Evolutionary conservation across 2,797 vertebrate species (phyloP).

Genomic region (Steatocranus sp.): DNA sequence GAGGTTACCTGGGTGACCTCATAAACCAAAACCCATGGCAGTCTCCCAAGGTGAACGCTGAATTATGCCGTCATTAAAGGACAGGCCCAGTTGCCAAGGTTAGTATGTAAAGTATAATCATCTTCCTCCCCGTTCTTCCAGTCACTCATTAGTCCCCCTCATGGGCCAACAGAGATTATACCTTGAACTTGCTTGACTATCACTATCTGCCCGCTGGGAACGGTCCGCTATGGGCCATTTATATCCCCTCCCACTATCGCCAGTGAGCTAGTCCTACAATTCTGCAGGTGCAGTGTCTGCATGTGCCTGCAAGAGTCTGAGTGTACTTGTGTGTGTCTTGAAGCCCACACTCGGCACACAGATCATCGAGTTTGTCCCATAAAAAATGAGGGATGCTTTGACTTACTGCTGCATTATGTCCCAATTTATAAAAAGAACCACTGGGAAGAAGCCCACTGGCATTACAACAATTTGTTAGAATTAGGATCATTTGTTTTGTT

Average conservation of each 20-base stretch:
- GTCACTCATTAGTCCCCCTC: slow-evolving; percentile 78
- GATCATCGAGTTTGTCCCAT: slow-evolving; percentile 68
- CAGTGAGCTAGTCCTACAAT: slow-evolving; percentile 33
- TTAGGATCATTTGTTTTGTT: slow-evolving; percentile 64
- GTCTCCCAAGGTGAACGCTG: slow-evolving; percentile 83
- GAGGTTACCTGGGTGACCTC: slow-evolving; percentile 81
- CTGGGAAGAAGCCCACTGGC: slow-evolving; percentile 52
- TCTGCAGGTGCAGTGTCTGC: slow-evolving; percentile 55
- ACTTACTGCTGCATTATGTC: slow-evolving; percentile 65
- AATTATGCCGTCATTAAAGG: slow-evolving; percentile 87
- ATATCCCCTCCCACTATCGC: slow-evolving; percentile 62
- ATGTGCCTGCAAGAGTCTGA: slow-evolving; percentile 16
- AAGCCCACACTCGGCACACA: slow-evolving; percentile 40
- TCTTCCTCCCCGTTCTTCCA: slow-evolving; percentile 71
- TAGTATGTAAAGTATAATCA: slow-evolving; percentile 86
- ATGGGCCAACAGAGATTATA: slow-evolving; percentile 75
- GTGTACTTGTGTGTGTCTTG: slow-evolving; percentile 34
- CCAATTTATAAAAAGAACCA: slow-evolving; percentile 67
- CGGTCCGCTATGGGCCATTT: slow-evolving; percentile 70
- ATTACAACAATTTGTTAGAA: slow-evolving; percentile 59
- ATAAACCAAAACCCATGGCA: slow-evolving; percentile 84
- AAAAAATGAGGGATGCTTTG: slow-evolving; percentile 68
- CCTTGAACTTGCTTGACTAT: slow-evolving; percentile 78
- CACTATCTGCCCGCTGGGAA: slow-evolving; percentile 67
- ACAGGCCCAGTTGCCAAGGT: slow-evolving; percentile 82